Evolutionary conservation across 2,888 invertebrate species (phyloP).

Genomic region (Dysmachus trigonus): DNA sequence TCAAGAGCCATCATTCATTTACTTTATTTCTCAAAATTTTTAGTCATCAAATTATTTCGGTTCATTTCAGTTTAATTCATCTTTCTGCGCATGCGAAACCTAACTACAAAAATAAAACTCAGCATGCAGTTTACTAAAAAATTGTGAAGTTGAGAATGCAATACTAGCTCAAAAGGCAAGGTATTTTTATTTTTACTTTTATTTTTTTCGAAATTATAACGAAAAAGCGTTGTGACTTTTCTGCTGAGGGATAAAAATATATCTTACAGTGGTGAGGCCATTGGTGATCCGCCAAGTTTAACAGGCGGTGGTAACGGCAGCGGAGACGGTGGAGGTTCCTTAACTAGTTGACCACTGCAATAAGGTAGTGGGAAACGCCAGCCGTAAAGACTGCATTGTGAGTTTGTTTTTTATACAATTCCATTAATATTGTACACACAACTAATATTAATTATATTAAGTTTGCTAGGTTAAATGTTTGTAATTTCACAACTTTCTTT

Average conservation of each 20-base stretch:
- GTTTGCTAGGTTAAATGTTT: neutral
- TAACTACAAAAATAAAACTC: constrained; percentile 39
- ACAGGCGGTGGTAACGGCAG: constrained; percentile 81
- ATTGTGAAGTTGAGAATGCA: constrained; percentile 36
- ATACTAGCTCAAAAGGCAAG: neutral
- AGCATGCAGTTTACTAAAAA: constrained; percentile 35
- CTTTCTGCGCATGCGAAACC: neutral
- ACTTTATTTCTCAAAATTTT: neutral
- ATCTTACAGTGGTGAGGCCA: constrained; percentile 74
- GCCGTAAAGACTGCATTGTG: constrained; percentile 85
- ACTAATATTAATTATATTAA: constrained; percentile 18
- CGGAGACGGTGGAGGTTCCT: constrained; percentile 81
- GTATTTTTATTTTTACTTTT: no score
- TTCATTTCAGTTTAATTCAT: neutral
- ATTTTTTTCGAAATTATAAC: neutral
- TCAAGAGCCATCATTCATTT: no score
- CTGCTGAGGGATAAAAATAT: neutral
- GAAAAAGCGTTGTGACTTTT: neutral
- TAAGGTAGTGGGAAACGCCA: constrained; percentile 96
- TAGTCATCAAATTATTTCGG: neutral
- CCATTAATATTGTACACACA: constrained; percentile 38
- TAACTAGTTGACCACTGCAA: constrained; percentile 81
- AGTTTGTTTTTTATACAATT: constrained; percentile 47
- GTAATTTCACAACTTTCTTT: neutral
- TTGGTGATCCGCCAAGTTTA: constrained; percentile 77